Conservation (phyloP, 53 echinoderm and acorn worm genomes). For the Zoroaster sp. region DNA sequence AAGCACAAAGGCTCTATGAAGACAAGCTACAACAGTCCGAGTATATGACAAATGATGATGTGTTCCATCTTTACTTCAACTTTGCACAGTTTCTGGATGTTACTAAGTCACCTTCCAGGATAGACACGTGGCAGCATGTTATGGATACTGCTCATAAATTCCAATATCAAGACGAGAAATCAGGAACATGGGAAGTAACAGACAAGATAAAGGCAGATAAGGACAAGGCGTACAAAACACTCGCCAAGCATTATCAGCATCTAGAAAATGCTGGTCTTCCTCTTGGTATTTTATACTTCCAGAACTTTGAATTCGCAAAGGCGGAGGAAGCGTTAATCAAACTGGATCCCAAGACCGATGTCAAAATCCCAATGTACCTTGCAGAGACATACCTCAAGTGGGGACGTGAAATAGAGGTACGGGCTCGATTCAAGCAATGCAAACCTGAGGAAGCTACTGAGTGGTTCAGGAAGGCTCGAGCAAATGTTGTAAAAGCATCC, state of each 20-base stretch:
- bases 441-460: not conserved
- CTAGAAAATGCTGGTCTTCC: not conserved
- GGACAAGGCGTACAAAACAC: not conserved
- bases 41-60: not conserved
- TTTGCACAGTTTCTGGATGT: not conserved
- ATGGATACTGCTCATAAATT: not conserved
- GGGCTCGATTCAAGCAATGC: too few relatives aligned
- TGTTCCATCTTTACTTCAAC: not conserved
- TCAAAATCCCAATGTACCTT: not conserved
- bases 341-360: not conserved
- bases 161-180: not conserved
- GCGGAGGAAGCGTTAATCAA: not conserved
- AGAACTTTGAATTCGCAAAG: not conserved
- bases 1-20: not conserved
- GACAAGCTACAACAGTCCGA: not conserved
- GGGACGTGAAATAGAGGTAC: not conserved
- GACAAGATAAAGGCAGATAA: not conserved
- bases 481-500: not conserved
- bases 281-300: conserved; percentile 5
- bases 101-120: not conserved
- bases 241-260: not conserved
- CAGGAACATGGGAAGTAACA: not conserved
- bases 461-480: not conserved
- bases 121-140: not conserved
- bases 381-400: conserved; percentile 14